Percentiles rank a stretch among this genome's conserved stretches.
These are phyloP conservation scores for Clarias laeviceps DNA, from an alignment of 2,797 vertebrate genomes.

Conservation along the genomic window DNA sequence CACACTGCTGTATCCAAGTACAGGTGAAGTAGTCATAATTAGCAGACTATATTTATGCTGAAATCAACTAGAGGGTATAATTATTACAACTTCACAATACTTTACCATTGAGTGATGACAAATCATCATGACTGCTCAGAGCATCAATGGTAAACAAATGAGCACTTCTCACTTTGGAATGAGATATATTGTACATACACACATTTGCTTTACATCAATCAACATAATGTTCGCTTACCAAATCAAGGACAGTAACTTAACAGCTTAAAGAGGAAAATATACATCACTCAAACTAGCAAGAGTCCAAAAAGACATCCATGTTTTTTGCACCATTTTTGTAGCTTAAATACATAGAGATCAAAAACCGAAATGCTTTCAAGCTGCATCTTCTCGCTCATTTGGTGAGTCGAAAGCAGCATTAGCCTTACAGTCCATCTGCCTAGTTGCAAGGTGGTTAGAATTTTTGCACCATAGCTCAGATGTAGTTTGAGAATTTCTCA, in stretches of 20 bases:
- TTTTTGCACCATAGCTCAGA: not conserved
- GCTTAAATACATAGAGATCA: not conserved
- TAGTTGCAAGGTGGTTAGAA: not conserved
- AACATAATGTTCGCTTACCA: too few relatives aligned
- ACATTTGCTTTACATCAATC: too few relatives aligned
- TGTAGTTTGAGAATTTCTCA: too few relatives aligned
- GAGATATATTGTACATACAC: not conserved
- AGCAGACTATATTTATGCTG: not conserved
- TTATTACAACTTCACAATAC: too few relatives aligned
- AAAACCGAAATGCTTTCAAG: not conserved
- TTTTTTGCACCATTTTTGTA: not conserved
- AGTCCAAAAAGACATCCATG: not conserved
- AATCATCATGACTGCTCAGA: not conserved
- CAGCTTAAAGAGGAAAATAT: too few relatives aligned
- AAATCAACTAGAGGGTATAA: not conserved
- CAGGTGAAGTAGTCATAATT: slow-evolving; percentile 37
- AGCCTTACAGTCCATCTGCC: too few relatives aligned
- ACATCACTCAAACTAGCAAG: too few relatives aligned
- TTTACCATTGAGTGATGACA: not conserved
- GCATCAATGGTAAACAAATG: not conserved
- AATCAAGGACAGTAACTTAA: not conserved
- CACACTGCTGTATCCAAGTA: slow-evolving; percentile 7
- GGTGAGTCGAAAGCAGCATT: not conserved
- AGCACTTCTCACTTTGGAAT: not conserved
- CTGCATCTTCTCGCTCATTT: not conserved